Evolutionary conservation across 2,888 invertebrate species (phyloP), one percentile per base, ranked within the genome.

Genomic region (Rhingia campestris): DNA sequence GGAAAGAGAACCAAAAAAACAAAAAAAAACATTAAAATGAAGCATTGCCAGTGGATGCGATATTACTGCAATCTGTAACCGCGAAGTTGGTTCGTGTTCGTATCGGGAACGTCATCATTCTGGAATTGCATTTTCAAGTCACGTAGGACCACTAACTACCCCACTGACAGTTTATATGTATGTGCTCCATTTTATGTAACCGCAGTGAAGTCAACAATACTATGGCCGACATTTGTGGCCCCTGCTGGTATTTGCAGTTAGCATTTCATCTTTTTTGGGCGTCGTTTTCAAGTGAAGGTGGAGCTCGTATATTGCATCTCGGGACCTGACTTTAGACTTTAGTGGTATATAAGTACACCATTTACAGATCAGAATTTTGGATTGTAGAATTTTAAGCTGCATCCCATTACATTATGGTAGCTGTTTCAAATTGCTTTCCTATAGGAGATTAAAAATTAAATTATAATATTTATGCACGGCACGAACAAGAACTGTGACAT

Each of bases 11-110:
- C 0, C n/a, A 22, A 12, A 22, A 10, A 4, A 33, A 30, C 10
- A 51, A 14, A 22, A 54, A n/a, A 32, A 7, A 47, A 43, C 43
- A 45, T 14, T 14, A 56, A 56, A 56, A 47, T 56, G 56, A 69
- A 56, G 33, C 67, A 69, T 69, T 39, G 54, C 33, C 22, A 41
- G 59, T 45, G 12, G 54, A 56, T 73, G 37, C n/a, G 53, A 73
- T 54, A 73, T 73, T 63, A 63, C 51, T 66, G 75, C 69, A 69
- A 69, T 69, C 69, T 76, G 61, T 61, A 63, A 39, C 56, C 45
- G 64, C 47, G 59, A 51, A 9, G 10, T 22, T 41, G 10, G 41
- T 54, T 61, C 39, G 39, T 61, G 54, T 10, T 59, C 14, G 64
- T 39, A 33, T 14, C 12, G 43, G 12, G 35, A 51, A 58, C 35